phyloP scores from a whole-genome alignment of 2,888 invertebrate species.

The Oxystoma pomonae region DNA sequence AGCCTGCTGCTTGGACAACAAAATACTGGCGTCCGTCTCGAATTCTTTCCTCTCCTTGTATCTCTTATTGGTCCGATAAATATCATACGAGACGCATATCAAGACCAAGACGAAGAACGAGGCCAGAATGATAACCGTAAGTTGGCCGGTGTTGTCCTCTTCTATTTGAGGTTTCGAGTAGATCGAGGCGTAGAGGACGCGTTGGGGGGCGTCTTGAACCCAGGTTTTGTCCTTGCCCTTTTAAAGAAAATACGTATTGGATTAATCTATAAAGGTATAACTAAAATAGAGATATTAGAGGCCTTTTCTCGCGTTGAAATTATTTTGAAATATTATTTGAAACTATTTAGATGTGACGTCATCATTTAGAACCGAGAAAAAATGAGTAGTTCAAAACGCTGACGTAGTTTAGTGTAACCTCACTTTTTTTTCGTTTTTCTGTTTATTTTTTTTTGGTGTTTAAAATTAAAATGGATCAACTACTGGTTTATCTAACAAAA shows the following conservation, averaged over 20 bases:
- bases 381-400: no score
- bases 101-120: constrained; percentile 69
- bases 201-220: constrained; percentile 80
- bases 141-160: constrained; percentile 73
- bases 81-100: constrained; percentile 65
- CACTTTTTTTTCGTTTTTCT: no score
- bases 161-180: constrained; percentile 70
- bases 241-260: constrained; percentile 36
- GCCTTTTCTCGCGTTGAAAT: no score
- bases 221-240: constrained; percentile 76
- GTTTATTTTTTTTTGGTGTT: no score
- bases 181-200: constrained; percentile 69
- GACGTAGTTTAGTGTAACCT: no score
- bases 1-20: constrained; percentile 71
- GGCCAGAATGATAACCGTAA: constrained; percentile 75
- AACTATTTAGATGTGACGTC: no score
- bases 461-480: no score
- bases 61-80: constrained; percentile 71
- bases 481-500: no score
- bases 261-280: not conserved
- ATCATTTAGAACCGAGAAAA: no score
- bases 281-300: no score
- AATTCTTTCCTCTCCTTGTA: constrained; percentile 69
- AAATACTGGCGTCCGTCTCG: constrained; percentile 71
- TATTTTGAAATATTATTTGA: no score